phyloP scores from a whole-genome alignment of 2,113 vertebrate genomes.

The Marmota monax region DNA sequence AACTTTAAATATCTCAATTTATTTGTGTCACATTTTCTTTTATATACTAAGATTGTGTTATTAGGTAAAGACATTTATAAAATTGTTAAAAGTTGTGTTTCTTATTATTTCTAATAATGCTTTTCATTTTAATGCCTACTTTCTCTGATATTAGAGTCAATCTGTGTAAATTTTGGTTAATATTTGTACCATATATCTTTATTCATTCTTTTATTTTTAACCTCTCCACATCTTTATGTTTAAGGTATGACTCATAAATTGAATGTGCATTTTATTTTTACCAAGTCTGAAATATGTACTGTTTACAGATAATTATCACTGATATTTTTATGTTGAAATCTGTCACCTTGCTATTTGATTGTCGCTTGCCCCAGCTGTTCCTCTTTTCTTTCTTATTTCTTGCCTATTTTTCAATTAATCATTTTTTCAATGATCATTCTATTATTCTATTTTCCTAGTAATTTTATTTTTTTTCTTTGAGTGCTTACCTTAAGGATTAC shows the following conservation, averaged over 20 bases:
- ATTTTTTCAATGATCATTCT: neutral
- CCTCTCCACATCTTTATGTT: neutral
- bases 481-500: neutral
- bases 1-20: neutral
- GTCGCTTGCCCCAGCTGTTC: neutral
- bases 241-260: slow-evolving; percentile 29
- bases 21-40: neutral
- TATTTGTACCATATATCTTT: neutral
- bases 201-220: slow-evolving; percentile 48
- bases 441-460: slow-evolving; percentile 2
- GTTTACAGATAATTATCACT: slow-evolving; percentile 29
- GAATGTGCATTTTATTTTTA: slow-evolving; percentile 54
- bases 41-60: neutral
- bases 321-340: slow-evolving; percentile 54
- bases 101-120: slow-evolving; percentile 3
- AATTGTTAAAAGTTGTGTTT: neutral
- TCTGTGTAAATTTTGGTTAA: neutral
- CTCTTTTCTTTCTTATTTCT: neutral
- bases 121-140: neutral
- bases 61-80: neutral
- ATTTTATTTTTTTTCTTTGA: neutral
- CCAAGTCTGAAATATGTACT: slow-evolving; percentile 5
- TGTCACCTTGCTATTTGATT: slow-evolving; percentile 3
- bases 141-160: neutral
- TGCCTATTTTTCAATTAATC: neutral